phyloP scores from a whole-genome alignment of 2,797 vertebrate genomes.

The Schizothorax lantsangensis region DNA sequence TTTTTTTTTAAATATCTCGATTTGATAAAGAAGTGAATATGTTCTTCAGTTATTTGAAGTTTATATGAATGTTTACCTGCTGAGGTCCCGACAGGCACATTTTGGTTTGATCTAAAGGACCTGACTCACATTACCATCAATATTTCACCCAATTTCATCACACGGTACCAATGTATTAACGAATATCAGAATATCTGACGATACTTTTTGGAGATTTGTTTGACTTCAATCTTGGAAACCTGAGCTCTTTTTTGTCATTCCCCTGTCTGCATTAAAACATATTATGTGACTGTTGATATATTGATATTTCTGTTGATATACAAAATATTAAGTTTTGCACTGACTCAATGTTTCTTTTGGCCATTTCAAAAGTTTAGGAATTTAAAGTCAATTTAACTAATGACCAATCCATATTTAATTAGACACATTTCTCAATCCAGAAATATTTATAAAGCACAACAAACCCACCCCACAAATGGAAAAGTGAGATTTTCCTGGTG shows the following conservation, averaged over 20 bases:
- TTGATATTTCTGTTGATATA: not conserved
- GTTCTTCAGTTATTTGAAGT: constrained; percentile 58
- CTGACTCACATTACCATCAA: not conserved
- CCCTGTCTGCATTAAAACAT: constrained; percentile 19
- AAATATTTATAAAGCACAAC: constrained; percentile 10
- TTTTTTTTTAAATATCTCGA: constrained; percentile 72
- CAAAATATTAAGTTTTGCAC: not conserved
- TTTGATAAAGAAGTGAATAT: constrained; percentile 39
- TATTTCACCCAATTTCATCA: constrained; percentile 1
- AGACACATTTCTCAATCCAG: not conserved
- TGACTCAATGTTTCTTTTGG: not conserved
- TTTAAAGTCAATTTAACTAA: not conserved
- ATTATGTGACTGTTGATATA: constrained; percentile 50
- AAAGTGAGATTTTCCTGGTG: not conserved
- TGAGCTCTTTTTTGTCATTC: constrained; percentile 33
- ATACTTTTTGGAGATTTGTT: constrained; percentile 31
- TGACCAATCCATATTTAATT: not conserved
- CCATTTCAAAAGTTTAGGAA: not conserved
- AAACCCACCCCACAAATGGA: not conserved
- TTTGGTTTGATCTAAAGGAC: constrained; percentile 50
- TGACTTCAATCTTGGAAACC: not conserved
- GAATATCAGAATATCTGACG: not conserved
- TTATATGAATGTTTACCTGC: constrained; percentile 73
- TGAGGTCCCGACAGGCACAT: constrained; percentile 66
- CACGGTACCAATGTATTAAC: constrained; percentile 12